Evolutionary conservation across 2,888 invertebrate species (phyloP).

Genomic region (Plagiodera versicolora): DNA sequence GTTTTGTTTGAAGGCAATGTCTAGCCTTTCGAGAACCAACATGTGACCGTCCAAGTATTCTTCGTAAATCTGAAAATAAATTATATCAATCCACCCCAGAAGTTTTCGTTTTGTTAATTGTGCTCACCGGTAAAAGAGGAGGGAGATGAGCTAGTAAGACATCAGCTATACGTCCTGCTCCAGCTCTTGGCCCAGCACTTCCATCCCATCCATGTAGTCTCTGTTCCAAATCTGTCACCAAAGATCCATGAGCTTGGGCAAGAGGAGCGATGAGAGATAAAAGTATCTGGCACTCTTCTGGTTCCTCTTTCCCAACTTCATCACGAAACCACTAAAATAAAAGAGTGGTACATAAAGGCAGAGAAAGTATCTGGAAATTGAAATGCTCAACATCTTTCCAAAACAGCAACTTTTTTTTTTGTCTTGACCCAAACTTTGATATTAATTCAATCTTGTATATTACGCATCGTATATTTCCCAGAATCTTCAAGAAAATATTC

Average conservation of each 20-base stretch:
- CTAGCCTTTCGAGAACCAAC: conserved; percentile 76
- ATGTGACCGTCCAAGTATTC: conserved; percentile 74
- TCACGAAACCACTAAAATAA: conserved; percentile 71
- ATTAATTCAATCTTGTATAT: too few species aligned
- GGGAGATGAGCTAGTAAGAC: conserved; percentile 71
- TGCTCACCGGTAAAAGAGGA: conserved; percentile 62
- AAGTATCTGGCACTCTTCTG: conserved; percentile 63
- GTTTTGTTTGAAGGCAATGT: conserved; percentile 73
- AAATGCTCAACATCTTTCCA: too few species aligned
- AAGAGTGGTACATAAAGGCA: conserved; percentile 14
- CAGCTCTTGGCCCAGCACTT: conserved; percentile 55
- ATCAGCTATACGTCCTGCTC: conserved; percentile 71
- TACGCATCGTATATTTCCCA: too few species aligned
- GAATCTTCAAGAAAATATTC: too few species aligned
- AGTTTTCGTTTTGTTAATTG: too few species aligned
- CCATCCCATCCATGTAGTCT: conserved; percentile 75
- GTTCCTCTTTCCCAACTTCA: conserved; percentile 60
- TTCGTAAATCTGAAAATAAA: conserved; percentile 64
- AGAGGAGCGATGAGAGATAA: conserved; percentile 69
- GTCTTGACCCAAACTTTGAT: too few species aligned
- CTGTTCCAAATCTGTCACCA: conserved; percentile 78
- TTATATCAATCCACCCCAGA: too few species aligned
- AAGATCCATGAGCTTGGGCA: conserved; percentile 78
- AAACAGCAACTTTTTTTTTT: too few species aligned
- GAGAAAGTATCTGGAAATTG: not conserved